Base-by-base conservation (phyloP, 1,140 invertebrate species). In the Trichonephila clavata region DNA sequence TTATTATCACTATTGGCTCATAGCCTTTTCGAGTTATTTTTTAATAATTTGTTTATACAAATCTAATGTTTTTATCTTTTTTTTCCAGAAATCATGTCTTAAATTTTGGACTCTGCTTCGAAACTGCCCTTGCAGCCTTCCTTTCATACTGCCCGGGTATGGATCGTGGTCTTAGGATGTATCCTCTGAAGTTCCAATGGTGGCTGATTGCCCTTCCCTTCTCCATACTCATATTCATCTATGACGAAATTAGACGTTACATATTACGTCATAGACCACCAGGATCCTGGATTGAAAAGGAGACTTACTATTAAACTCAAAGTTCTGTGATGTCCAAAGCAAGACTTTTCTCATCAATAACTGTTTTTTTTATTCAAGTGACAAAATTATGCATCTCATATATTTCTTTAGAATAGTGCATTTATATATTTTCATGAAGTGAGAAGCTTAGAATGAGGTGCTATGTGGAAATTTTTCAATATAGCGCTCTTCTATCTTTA, bases 141-240 rank as follows among this genome's bases (percentile, higher is more conserved):
- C 95, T 98, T 7, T 96, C 97, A 2, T 98, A 98, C 95, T 96
- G 97, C 43, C 97, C 98, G 6, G 97, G 97, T 27, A 97, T 97
- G 95, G 97, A 97, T 95, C 97, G 96, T n/a, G 96, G 97, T 86
- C 95, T 96, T 13, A 95, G 96, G 32, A 96, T 96, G 96, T 96
- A 96, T 94, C 96, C 96, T 20, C 57, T 61, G 57, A 96, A 96
- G 95, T 98, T 99, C 96, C 98, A 98, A 95, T 99, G 99, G 99
- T 99, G 99, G 99, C 97, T 99, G 96, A 98, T 98, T 93, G 98
- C 98, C 94, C 96, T 99, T 95, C 99, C 99, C 94, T 99, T 99
- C 97, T 98, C 98, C 97, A 96, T 99, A 95, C 97, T 98, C 94
- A 99, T 99, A 96, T 99, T 99, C 97, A 97, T 99, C 96, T 99